These are phyloP conservation scores for Tiliacea aurago DNA, from an alignment of 2,888 invertebrate genomes.

Conservation along the genomic window DNA sequence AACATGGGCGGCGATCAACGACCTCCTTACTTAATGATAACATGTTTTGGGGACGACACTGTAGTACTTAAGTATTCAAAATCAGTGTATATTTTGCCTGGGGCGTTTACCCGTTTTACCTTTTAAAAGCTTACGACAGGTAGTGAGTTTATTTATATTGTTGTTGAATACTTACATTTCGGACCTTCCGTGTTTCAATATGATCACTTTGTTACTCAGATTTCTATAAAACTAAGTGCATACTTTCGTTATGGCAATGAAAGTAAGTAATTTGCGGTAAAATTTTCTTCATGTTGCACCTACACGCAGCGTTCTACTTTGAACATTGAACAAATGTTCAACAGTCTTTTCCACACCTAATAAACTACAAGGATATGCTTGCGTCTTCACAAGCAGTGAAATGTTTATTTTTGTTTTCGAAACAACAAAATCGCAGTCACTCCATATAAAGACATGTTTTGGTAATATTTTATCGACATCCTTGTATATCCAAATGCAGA, in stretches of 20 bases:
- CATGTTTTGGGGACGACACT: conserved; percentile 29
- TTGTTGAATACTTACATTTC: not conserved
- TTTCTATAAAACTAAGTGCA: not conserved
- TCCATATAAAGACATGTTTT: conserved; percentile 43
- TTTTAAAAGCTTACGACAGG: not conserved
- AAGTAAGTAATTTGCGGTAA: conserved; percentile 1
- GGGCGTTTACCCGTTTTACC: conserved; percentile 15
- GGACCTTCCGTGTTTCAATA: conserved; percentile 1
- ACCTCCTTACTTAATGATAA: conserved; percentile 37
- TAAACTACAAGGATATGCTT: conserved; percentile 22
- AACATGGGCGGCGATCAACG: conserved; percentile 26
- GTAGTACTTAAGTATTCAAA: conserved; percentile 25
- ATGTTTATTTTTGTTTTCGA: conserved; percentile 44
- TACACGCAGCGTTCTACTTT: not conserved
- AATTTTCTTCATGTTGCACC: not conserved
- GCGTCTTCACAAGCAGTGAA: conserved; percentile 17
- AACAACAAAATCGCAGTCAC: conserved; percentile 42
- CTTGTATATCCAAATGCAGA: conserved; percentile 60
- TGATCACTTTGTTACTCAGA: not conserved
- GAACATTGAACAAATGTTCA: conserved; percentile 15
- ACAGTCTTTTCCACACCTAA: not conserved
- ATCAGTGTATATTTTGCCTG: conserved; percentile 21
- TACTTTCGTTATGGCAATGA: not conserved
- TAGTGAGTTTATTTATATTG: not conserved
- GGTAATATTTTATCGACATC: conserved; percentile 48